Base-by-base conservation (phyloP, 2,888 invertebrate species). In the Adelognathus sp. region DNA sequence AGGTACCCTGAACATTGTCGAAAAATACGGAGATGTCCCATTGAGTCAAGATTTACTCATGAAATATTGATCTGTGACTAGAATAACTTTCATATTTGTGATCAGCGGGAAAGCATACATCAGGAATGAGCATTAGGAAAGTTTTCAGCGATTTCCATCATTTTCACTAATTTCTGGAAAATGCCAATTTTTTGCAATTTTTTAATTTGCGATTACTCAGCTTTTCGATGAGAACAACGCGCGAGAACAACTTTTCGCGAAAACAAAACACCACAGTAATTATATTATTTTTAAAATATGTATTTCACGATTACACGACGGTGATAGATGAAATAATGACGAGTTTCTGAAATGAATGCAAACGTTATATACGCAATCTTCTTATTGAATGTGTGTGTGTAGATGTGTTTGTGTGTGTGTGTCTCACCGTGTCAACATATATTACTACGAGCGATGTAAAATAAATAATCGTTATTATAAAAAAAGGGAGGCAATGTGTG, bases 241-340 rank as follows among this genome's bases (percentile, higher is more conserved):
- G 3, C n/a, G n/a, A n/a, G n/a, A n/a, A n/a, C n/a, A n/a, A n/a
- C n/a, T n/a, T n/a, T 29, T 27, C 31, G 41, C 41, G 5, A 21
- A 21, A n/a, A n/a, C 46, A 46, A 50, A 46, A 27, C 16, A 27
- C 14, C 18, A 24, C 11, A n/a, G 11, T 61, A 27, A 9, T 79
- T n/a, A n/a, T n/a, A n/a, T n/a, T n/a, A 81, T 74, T 85, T 88
- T 88, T 85, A 88, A 88, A 89, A 90, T 89, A 89, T 89, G 89
- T 90, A 90, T 90, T 89, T 86, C 83, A 78, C 85, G 87, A 88
- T 85, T 84, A 86, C 85, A 89, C 84, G 85, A 82, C 82, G 84
- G 82, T 84, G 77, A 84, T 83, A 80, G 83, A 84, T 77, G 80
- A 80, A 78, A 80, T 82, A 79, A 80, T 41, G 60, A 73, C 61